Evolutionary conservation across 2,113 vertebrate genomes (phyloP).

Genomic region (Climacteris rufus): DNA sequence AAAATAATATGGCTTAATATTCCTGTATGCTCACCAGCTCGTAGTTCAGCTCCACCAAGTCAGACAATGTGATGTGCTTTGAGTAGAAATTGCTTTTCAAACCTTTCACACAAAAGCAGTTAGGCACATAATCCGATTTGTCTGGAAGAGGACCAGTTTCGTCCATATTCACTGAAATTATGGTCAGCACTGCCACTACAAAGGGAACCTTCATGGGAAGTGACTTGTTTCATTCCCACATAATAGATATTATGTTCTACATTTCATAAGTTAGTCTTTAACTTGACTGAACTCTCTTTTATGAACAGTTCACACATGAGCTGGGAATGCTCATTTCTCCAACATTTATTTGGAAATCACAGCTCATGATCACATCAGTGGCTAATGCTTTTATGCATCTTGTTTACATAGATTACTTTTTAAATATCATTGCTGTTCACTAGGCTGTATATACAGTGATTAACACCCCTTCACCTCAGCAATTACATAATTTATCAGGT

Average conservation of each 20-base stretch:
- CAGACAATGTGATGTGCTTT: neutral
- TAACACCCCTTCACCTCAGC: neutral
- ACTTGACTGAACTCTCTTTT: neutral
- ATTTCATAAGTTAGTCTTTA: neutral
- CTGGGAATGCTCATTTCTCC: neutral
- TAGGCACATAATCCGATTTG: neutral
- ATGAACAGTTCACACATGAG: neutral
- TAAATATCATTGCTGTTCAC: neutral
- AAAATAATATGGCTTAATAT: neutral
- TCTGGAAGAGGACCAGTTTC: neutral
- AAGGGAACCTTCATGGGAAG: neutral
- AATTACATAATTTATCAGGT: neutral
- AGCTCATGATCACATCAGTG: neutral
- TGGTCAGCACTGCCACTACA: accelerated
- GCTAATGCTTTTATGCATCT: neutral
- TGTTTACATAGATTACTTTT: neutral
- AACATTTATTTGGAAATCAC: neutral
- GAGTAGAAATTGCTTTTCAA: neutral
- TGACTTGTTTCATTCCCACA: neutral
- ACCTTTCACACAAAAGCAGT: neutral
- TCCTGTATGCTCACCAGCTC: neutral
- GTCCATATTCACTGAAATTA: neutral
- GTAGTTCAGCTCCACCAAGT: neutral
- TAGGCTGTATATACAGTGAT: neutral
- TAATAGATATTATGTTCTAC: neutral